Evolutionary conservation across 2,113 vertebrate genomes (phyloP), one percentile per base, ranked within the genome.

Genomic region (Chionomys nivalis): DNA sequence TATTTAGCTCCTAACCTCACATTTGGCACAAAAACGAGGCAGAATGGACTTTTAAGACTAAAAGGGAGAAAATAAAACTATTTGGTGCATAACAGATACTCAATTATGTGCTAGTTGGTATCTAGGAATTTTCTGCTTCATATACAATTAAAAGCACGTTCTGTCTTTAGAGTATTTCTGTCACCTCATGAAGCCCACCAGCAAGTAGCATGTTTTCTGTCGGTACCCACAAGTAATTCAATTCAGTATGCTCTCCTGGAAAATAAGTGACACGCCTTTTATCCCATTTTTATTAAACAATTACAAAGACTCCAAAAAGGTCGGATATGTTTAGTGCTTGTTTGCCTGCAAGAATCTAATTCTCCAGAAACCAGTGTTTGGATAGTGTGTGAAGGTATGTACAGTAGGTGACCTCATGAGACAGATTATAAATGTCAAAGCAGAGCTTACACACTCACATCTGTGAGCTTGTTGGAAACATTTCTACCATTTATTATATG

Each of bases 371-470:
- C 31, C 52, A 44, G 42, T 36, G 19, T 44, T 49, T 24, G 31
- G 52, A 77, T 33, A 78, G 11, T 42, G 55, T 16, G 36, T 70
- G n/a, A 89, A 94, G 13, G 68, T 95, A 47, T 24, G 58, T 75
- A 16, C 26, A 79, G 16, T 70, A 78, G 4, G 79, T 85, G 31
- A 75, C 31, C 13, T 26, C 44, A n/a, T 24, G 19, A 73, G 28
- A 87, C 95, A 28, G 33, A 63, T 33, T 72, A 70, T 77, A 17
- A 90, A 47, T 91, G 92, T 96, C 72, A 89, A 88, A 92, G 68
- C 47, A 90, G 36, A 85, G 2, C 28, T 77, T 91, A 39, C 90
- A 68, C 31, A 61, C 36, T 61, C 89, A 91, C 86, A 92, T 33
- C 42, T 70, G 33, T 78, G 68, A 94, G 91, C 19, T 55, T 47